Evolutionary conservation across 2,888 invertebrate species (phyloP), one percentile per base, ranked within the genome.

Genomic region (Campoplex nolae): DNA sequence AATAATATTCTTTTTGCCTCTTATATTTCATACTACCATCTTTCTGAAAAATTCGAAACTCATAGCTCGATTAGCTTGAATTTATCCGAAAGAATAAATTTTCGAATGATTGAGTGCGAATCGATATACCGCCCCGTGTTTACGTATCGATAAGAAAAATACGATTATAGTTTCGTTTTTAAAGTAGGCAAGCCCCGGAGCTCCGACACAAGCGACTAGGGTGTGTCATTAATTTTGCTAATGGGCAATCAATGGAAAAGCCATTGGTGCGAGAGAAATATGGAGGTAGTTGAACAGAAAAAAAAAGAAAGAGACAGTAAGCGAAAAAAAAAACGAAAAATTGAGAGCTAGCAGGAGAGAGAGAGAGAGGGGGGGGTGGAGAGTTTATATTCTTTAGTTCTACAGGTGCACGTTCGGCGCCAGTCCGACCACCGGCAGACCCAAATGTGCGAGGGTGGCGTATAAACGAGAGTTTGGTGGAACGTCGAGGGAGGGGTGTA

Each of bases 161-260:
- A 54, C 74, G 58, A 76, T 76, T 45, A 48, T 62, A 65, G 28
- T 62, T 65, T 76, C 42, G 32, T 62, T 32, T 67, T 67, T 8
- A 89, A 88, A 86, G 84, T 87, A 84, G 89, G 80, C 85, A 85
- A 89, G 88, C 88, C 48, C 86, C 70, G 86, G 86, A 85, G 23
- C 23, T 85, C 88, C 48, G 90, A 89, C 89, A 88, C 89, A 32
- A 13, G 16, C 28, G 3, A 35, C 54, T 62, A 88, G 88, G 90
- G 86, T 85, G 88, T 86, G 88, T 91, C 91, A 92, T 93, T 93
- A 93, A 93, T 93, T 93, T 93, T 88, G 89, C 90, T 92, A 93
- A 93, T 92, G 92, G 92, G 91, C 93, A 92, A 93, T 93, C 93
- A 91, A 93, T 93, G 93, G 88, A 90, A 92, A 90, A 91, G 92